Conservation (phyloP, 2,113 vertebrate genomes). For the Epinephelus lanceolatus region DNA sequence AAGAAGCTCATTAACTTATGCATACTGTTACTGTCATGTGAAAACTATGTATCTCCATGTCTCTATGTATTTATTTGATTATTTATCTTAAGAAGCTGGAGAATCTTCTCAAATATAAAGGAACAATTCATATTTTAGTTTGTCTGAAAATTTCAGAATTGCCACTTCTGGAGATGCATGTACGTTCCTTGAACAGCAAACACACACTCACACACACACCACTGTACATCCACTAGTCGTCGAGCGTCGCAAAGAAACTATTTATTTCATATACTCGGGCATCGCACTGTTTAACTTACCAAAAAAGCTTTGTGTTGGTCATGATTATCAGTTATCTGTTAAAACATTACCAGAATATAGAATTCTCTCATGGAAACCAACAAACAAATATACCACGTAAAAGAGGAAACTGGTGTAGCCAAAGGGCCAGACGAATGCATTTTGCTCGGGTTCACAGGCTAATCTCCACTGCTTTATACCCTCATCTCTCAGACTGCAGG, state of each 20-base stretch:
- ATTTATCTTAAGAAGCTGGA: background rate
- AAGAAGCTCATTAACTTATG: background rate
- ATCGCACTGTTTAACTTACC: background rate
- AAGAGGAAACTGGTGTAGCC: background rate
- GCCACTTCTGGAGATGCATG: background rate
- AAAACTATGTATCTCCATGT: background rate
- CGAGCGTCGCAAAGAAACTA: background rate
- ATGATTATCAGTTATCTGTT: background rate
- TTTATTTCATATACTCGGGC: background rate
- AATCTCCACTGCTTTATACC: constrained; percentile 6
- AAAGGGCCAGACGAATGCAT: constrained; percentile 16
- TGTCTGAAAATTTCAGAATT: background rate
- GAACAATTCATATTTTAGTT: background rate
- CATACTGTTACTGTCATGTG: background rate
- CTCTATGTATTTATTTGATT: background rate
- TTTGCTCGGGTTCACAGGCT: background rate
- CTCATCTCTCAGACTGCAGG: background rate
- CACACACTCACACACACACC: background rate
- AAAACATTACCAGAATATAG: background rate
- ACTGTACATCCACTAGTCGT: background rate
- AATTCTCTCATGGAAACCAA: background rate
- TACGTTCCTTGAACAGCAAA: background rate
- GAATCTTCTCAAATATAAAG: background rate
- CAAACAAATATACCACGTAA: background rate
- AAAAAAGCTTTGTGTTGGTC: background rate